Base-by-base conservation (phyloP, 2,888 invertebrate genomes). In the Leptopilina drosophilae region DNA sequence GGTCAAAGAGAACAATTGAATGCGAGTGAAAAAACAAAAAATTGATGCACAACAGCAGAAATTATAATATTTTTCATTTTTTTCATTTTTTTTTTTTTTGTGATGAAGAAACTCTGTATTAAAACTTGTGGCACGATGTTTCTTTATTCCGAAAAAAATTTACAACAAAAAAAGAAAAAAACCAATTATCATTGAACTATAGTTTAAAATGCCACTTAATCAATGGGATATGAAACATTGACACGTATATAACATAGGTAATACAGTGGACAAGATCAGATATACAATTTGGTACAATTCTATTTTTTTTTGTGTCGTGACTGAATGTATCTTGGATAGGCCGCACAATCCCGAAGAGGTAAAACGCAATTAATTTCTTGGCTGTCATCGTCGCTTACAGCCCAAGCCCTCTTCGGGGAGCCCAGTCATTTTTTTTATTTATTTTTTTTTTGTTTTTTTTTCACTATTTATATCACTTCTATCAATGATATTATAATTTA, bases 401-500 rank as follows among this genome's bases (percentile, higher is more conserved):
- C 78, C 46, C 69, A 53, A 73, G 87, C 89, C 89, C 89, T 90
- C 90, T 90, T 89, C 89, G 88, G 88, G 87, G 85, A 90, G 89
- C 89, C 88, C 88, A 87, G 83, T 85, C 87, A 87, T 90, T n/a
- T 59, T n/a, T 59, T 59, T 59, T 59, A 12, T n/a, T n/a, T 59
- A 5, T 20, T 62, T 62, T 62, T 86, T 90, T 89, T 86, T 59
- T 59, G 9, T 59, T 59, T 62, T 62, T 62, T 62, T 86, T 90
- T 89, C 86, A 85, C 90, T 90, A 90, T 88, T 82, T 85, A 85
- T 89, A 91, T 91, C 90, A 90, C 88, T 91, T 90, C 90, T 90
- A 91, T 90, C 80, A 77, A 90, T 90, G 88, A 89, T 90, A 90
- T 89, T 89, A 91, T 91, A 91, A 91, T 91, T 91, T 91, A 91